These are phyloP conservation scores for Erebia epiphron DNA, from an alignment of 2,888 invertebrate species.

Conservation along the genomic window DNA sequence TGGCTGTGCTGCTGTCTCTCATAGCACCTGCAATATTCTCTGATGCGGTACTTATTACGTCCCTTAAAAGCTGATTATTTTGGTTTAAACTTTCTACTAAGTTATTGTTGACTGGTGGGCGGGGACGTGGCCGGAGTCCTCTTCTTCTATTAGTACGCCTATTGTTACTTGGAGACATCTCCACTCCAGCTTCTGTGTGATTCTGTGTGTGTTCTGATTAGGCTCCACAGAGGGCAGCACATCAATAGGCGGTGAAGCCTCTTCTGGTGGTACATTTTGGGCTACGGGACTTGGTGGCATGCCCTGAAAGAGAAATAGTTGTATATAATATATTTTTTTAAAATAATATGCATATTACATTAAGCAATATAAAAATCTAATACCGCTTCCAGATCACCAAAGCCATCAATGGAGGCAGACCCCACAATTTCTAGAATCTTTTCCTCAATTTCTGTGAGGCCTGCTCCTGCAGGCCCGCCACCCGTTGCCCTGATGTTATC, in stretches of 20 bases:
- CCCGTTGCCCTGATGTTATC: not conserved
- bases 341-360: not conserved
- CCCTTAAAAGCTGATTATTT: not conserved
- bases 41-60: not conserved
- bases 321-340: not conserved
- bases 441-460: not conserved
- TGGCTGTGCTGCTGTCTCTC: slow-evolving; percentile 10
- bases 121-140: not conserved
- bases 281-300: not conserved
- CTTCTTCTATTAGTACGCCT: not conserved
- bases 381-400: not conserved
- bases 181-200: not conserved
- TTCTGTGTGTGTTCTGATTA: not conserved
- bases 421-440: not conserved
- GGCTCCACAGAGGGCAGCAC: not conserved
- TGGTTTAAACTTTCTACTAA: not conserved
- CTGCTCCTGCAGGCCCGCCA: not conserved
- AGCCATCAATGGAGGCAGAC: not conserved
- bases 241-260: not conserved
- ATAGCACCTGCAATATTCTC: slow-evolving; percentile 10
- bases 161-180: not conserved
- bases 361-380: not conserved
- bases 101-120: not conserved
- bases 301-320: not conserved
- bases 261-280: not conserved